A percentile compares a stretch with the other conserved stretches of the same genome.
Evolutionary conservation across 2,113 vertebrate genomes (phyloP).

Genomic region (Platichthys flesus): DNA sequence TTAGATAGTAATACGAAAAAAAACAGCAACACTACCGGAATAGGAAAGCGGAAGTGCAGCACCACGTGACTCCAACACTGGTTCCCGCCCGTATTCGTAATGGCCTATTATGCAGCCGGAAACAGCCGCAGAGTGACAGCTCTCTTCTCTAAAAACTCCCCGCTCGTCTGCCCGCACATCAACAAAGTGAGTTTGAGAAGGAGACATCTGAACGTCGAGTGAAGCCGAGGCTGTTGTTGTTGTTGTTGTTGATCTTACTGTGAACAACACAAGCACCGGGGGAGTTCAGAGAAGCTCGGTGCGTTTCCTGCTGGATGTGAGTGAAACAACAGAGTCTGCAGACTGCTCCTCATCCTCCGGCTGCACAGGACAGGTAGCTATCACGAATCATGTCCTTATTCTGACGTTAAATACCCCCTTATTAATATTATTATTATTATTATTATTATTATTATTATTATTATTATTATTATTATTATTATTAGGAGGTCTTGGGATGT

Average conservation of each 20-base stretch:
- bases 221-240: not conserved
- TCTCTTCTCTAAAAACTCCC: not conserved
- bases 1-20: not conserved
- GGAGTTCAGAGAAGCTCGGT: not conserved
- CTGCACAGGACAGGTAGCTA: conserved; percentile 59
- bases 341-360: conserved; percentile 2
- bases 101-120: conserved; percentile 27
- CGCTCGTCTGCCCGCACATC: not conserved
- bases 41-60: conserved; percentile 8
- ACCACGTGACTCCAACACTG: conserved; percentile 32
- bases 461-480: too few relatives aligned
- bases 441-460: too few relatives aligned
- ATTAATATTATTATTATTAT: too few relatives aligned
- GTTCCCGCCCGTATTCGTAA: conserved; percentile 66
- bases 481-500: too few relatives aligned
- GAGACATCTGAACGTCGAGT: not conserved
- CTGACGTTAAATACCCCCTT: not conserved
- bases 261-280: not conserved
- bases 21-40: not conserved
- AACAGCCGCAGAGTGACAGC: conserved; percentile 46
- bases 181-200: not conserved
- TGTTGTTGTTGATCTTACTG: not conserved
- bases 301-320: not conserved
- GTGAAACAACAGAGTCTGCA: not conserved
- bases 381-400: not conserved